These are phyloP conservation scores for Cardiocondyla obscurior DNA, from an alignment of 1,140 invertebrate genomes.

Conservation along the genomic window DNA sequence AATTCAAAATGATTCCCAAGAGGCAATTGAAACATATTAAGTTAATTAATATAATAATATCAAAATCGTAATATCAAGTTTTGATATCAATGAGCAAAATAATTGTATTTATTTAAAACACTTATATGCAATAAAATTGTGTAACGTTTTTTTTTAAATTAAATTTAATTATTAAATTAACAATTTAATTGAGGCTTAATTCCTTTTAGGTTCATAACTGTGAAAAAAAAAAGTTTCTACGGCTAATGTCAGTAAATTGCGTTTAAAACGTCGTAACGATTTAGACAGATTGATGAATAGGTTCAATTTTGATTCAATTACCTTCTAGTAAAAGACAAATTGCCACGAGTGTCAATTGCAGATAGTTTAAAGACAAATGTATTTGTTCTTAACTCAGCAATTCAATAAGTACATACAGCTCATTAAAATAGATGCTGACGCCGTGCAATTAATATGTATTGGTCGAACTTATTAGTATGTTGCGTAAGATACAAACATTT, in stretches of 20 bases:
- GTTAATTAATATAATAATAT: neutral
- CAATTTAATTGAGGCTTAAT: neutral
- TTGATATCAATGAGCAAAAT: neutral
- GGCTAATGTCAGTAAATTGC: neutral
- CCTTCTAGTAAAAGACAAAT: neutral
- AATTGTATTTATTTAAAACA: neutral
- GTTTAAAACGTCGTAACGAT: neutral
- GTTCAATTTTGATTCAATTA: neutral
- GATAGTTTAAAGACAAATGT: neutral
- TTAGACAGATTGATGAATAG: constrained; percentile 5
- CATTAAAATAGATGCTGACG: constrained; percentile 9
- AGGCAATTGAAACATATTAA: constrained; percentile 16
- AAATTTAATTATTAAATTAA: neutral
- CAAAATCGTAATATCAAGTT: neutral
- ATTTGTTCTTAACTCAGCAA: neutral
- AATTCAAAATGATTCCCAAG: constrained; percentile 33
- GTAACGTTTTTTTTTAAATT: no score
- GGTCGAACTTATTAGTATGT: neutral
- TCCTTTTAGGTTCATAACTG: no score
- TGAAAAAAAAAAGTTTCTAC: neutral
- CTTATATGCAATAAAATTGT: no score
- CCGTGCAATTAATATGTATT: constrained; percentile 20
- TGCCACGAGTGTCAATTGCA: neutral
- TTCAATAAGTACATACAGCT: neutral
- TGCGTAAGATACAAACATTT: neutral